Percentiles rank a stretch among this genome's conserved stretches.
Evolutionary conservation across 2,797 vertebrate genomes (phyloP).

Genomic region (Dermochelys coriacea): DNA sequence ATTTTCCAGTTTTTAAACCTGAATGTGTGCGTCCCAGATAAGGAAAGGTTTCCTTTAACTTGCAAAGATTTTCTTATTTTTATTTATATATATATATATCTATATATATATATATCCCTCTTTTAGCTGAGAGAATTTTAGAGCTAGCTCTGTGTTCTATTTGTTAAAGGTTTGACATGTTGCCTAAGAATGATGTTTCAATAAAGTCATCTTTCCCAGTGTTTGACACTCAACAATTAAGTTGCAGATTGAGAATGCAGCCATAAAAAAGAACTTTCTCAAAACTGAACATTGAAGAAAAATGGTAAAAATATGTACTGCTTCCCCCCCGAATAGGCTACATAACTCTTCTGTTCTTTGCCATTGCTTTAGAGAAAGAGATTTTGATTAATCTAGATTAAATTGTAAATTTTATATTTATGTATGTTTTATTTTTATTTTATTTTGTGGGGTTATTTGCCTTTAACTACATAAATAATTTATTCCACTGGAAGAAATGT

Average conservation of each 20-base stretch:
- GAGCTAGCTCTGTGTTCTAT: constrained; percentile 49
- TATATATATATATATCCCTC: constrained; percentile 21
- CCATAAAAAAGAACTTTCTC: not conserved
- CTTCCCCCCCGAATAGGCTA: constrained; percentile 58
- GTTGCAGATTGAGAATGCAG: constrained; percentile 52
- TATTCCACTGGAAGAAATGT: constrained; percentile 56
- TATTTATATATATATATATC: not conserved
- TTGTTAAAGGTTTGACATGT: constrained; percentile 34
- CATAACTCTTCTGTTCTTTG: constrained; percentile 57
- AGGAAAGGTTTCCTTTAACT: constrained; percentile 72
- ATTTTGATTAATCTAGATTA: constrained; percentile 48
- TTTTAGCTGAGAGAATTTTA: constrained; percentile 58
- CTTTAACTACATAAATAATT: constrained; percentile 50
- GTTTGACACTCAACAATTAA: constrained; percentile 24
- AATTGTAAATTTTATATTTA: constrained; percentile 49
- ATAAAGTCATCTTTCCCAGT: not conserved
- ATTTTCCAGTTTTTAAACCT: constrained; percentile 73
- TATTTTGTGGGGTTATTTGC: not conserved
- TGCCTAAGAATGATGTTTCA: constrained; percentile 46
- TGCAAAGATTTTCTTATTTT: constrained; percentile 52
- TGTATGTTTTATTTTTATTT: not conserved
- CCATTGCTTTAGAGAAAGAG: constrained; percentile 42
- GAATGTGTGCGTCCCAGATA: constrained; percentile 59
- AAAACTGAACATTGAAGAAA: constrained; percentile 60
- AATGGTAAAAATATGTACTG: constrained; percentile 34